A percentile compares a stretch with the other conserved stretches of the same genome.
Evolutionary conservation across 1,140 invertebrate species (phyloP).

Genomic region (Contarinia nasturtii): DNA sequence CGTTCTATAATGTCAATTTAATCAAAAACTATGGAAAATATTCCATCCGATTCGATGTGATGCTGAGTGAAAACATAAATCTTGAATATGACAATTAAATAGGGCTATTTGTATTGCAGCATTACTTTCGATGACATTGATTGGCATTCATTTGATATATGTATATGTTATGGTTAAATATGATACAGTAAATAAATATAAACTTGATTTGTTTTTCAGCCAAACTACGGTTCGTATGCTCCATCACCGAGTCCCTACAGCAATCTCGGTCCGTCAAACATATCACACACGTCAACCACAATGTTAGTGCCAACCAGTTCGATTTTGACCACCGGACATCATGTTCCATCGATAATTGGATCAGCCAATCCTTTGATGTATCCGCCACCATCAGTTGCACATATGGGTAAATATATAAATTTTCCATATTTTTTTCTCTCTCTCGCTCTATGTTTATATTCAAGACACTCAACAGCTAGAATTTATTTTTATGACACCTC

Average conservation of each 20-base stretch:
- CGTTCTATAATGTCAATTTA: too few relatives aligned
- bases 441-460: background rate
- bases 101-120: too few relatives aligned
- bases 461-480: too few relatives aligned
- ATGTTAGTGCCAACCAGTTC: constrained; percentile 4
- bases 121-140: too few relatives aligned
- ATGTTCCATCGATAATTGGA: background rate
- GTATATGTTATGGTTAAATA: too few relatives aligned
- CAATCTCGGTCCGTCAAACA: constrained; percentile 11
- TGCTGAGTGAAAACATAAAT: too few relatives aligned
- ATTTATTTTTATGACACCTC: too few relatives aligned
- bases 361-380: constrained; percentile 1
- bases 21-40: too few relatives aligned
- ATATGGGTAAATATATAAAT: background rate
- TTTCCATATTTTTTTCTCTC: background rate
- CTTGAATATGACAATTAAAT: too few relatives aligned
- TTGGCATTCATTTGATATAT: too few relatives aligned
- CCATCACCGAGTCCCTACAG: constrained; percentile 12
- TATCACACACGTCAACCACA: constrained; percentile 7
- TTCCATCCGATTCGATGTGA: too few relatives aligned
- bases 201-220: background rate
- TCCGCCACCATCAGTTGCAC: background rate
- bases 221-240: background rate
- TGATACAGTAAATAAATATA: background rate
- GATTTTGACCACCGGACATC: background rate